These are phyloP conservation scores for Petrocephalus schoutedeni DNA, from an alignment of 2,797 vertebrate genomes.

Conservation along the genomic window DNA sequence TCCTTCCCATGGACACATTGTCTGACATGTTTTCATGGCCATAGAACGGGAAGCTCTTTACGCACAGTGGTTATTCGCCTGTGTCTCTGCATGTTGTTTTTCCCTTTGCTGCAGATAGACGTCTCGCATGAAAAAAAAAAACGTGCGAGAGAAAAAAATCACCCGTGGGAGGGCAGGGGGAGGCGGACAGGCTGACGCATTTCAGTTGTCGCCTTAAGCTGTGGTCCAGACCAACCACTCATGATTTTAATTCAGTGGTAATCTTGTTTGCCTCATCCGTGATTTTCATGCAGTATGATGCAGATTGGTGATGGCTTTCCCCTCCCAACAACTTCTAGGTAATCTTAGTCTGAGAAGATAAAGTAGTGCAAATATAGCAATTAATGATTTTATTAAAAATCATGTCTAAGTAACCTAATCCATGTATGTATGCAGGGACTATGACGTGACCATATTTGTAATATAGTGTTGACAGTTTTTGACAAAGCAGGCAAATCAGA, in stretches of 20 bases:
- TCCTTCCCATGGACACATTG: constrained; percentile 34
- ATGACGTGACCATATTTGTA: background rate
- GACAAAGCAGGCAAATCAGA: background rate
- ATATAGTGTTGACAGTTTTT: background rate
- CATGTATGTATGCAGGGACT: constrained; percentile 15
- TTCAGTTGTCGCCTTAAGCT: constrained; percentile 42
- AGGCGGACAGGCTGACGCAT: constrained; percentile 34
- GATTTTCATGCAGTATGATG: constrained; percentile 46
- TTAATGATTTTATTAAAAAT: background rate
- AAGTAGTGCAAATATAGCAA: constrained; percentile 59
- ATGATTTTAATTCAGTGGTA: constrained; percentile 43
- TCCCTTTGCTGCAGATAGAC: constrained; percentile 48
- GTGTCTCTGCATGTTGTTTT: constrained; percentile 48
- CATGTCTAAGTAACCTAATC: background rate
- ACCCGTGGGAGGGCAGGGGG: constrained; percentile 33
- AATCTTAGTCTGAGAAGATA: constrained; percentile 35
- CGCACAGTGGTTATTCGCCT: constrained; percentile 50
- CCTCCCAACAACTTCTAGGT: constrained; percentile 23
- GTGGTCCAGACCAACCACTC: constrained; percentile 41
- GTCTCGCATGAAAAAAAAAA: constrained; percentile 39
- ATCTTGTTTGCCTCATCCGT: constrained; percentile 44
- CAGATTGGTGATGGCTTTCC: constrained; percentile 31
- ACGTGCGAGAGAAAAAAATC: constrained; percentile 44
- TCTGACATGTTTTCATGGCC: constrained; percentile 60
- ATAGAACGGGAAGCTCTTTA: constrained; percentile 55